Conservation (phyloP, 2,888 invertebrate species). For the Lordiphosa andalusiaca region DNA sequence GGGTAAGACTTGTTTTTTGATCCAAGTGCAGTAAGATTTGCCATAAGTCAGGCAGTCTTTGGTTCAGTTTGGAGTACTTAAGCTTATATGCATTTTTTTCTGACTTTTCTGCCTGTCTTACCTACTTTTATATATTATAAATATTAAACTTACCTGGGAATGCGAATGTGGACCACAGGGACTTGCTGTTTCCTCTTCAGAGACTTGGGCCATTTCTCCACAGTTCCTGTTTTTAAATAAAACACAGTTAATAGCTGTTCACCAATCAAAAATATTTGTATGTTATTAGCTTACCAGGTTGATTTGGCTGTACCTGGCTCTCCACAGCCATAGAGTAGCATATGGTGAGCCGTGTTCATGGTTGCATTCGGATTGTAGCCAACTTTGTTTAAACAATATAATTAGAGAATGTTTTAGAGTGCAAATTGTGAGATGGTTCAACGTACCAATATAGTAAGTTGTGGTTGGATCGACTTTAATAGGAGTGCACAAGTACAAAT, state of each 20-base stretch:
- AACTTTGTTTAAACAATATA: constrained; percentile 82
- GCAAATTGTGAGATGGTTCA: not conserved
- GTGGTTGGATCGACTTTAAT: constrained; percentile 88
- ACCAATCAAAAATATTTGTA: no score
- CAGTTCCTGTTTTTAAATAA: constrained; percentile 86
- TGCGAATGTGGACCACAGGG: constrained; percentile 89
- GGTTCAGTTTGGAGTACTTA: no score
- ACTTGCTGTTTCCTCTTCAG: constrained; percentile 83
- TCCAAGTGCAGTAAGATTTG: no score
- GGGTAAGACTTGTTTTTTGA: not conserved
- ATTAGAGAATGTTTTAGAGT: constrained; percentile 1
- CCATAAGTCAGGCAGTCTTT: no score
- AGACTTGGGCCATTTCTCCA: constrained; percentile 91
- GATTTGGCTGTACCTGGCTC: constrained; percentile 81
- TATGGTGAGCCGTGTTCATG: constrained; percentile 95
- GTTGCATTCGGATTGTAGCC: constrained; percentile 96
- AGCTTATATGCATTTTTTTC: no score
- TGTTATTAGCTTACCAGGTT: constrained; percentile 87
- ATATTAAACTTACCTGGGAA: constrained; percentile 69
- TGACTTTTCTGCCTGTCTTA: no score
- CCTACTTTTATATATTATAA: no score
- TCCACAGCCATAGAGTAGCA: constrained; percentile 94
- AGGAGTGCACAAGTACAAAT: constrained; percentile 94
- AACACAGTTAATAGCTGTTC: not conserved
- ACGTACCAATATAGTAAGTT: constrained; percentile 90